A percentile compares a stretch with the other conserved stretches of the same genome.
These are phyloP conservation scores for Oryctes rhinoceros DNA, from an alignment of 1,140 invertebrate species.

Conservation along the genomic window DNA sequence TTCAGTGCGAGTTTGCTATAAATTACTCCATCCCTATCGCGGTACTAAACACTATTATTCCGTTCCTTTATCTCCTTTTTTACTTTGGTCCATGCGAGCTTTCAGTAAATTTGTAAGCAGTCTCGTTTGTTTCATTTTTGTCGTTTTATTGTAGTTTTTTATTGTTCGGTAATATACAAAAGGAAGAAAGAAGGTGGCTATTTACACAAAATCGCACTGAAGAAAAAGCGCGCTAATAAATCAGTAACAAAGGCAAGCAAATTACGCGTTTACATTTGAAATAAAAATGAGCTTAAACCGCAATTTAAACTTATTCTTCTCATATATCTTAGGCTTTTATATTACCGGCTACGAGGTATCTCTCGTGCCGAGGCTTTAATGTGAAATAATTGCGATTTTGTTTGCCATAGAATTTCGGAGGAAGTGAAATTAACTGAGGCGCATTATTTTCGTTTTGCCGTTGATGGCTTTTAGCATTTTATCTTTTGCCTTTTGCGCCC, in stretches of 20 bases:
- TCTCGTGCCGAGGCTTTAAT: constrained; percentile 47
- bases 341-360: constrained; percentile 46
- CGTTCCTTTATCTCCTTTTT: too few relatives aligned
- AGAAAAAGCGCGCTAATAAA: constrained; percentile 29
- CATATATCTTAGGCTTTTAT: constrained; percentile 52
- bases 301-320: constrained; percentile 54
- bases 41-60: too few relatives aligned
- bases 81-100: too few relatives aligned
- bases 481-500: constrained; percentile 27
- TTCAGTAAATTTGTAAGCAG: background rate
- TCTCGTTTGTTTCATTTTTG: constrained; percentile 7
- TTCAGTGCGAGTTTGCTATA: too few relatives aligned
- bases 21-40: too few relatives aligned
- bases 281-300: constrained; percentile 53
- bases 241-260: constrained; percentile 47
- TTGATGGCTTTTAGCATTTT: constrained; percentile 38
- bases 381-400: constrained; percentile 55
- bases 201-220: background rate
- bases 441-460: constrained; percentile 53
- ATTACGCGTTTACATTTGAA: constrained; percentile 49
- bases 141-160: background rate
- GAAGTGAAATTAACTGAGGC: constrained; percentile 53
- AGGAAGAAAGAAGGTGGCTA: background rate
- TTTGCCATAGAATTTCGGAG: constrained; percentile 49
- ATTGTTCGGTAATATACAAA: constrained; percentile 10